Evolutionary conservation across 2,113 vertebrate species (phyloP), one percentile per base, ranked within the genome.

Genomic region (Salvelinus alpinus): DNA sequence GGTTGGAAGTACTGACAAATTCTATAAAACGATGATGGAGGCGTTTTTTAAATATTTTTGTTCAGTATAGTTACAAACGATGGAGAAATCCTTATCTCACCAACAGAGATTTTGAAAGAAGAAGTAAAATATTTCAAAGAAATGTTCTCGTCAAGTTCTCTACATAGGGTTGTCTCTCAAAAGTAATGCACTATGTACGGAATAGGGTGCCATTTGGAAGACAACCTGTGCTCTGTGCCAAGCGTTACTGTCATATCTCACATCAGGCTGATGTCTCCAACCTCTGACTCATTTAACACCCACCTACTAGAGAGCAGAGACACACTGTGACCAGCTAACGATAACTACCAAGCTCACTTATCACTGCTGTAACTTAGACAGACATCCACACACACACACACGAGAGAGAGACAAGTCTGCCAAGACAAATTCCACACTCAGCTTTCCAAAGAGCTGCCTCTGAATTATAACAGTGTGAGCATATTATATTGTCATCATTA

Each of bases 361-460:
- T 64, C 68, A 70, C 57, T 69, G 22, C 20, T 64, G 59, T 3
- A 38, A 60, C 60, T 67, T 27, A 60, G 65, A 68, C 51, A 60
- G 4, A 51, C 72, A 74, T 20, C 8, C 38, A 34, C 62, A 29
- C 24, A 3, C 1, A 1, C 31, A 27, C 27, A 27, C 27, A 27
- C 27, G 27, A 38, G 38, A 38, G 8, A 38, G 38, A 38, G 22
- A 67, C 6, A 67, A 24, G 16, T 14, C 44, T 59, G 51, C 65
- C 31, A 27, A 60, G 54, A n/a, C 11, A 62, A 16, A 16, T 60
- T 57, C 59, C 54, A 38, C 51, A 25, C 24, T 25, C 66, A 59
- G 18, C 65, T 38, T 25, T 69, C 64, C 8, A 54, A 25, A 38
- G 74, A 44, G 65, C 65, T 75, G 72, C 16, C 31, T 73, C 59